These are phyloP conservation scores for Scortum barcoo DNA, from an alignment of 2,113 vertebrate species.

Conservation along the genomic window DNA sequence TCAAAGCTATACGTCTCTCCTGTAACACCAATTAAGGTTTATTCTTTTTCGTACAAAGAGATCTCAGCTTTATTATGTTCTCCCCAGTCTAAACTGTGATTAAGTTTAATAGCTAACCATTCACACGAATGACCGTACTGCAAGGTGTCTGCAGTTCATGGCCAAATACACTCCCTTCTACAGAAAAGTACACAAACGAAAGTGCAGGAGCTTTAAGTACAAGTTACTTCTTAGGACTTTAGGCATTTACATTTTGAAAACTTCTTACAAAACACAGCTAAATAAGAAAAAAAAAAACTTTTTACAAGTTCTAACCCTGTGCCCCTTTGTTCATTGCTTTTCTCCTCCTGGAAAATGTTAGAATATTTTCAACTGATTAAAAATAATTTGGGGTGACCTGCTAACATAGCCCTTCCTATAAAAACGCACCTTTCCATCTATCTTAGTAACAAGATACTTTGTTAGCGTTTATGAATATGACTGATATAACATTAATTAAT, in stretches of 20 bases:
- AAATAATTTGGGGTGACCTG: background rate
- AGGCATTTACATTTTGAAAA: background rate
- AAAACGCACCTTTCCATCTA: background rate
- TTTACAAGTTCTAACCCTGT: background rate
- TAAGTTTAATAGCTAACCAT: slow-evolving; percentile 22
- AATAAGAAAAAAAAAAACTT: background rate
- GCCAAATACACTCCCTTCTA: background rate
- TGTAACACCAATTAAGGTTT: background rate
- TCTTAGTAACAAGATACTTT: background rate
- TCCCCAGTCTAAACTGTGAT: background rate
- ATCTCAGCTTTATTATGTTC: background rate
- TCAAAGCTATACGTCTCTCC: slow-evolving; percentile 14
- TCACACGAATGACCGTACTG: slow-evolving; percentile 6
- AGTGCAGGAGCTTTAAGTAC: background rate
- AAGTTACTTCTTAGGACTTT: background rate
- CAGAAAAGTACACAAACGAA: background rate
- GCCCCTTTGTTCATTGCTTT: background rate
- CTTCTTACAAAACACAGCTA: background rate
- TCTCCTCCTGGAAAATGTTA: background rate
- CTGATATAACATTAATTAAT: background rate
- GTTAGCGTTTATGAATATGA: background rate
- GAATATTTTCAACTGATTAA: background rate
- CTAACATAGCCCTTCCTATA: background rate
- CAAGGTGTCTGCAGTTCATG: background rate
- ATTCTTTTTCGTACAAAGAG: background rate